Base-by-base conservation (phyloP, 2,888 invertebrate genomes). In the Acronicta psi region DNA sequence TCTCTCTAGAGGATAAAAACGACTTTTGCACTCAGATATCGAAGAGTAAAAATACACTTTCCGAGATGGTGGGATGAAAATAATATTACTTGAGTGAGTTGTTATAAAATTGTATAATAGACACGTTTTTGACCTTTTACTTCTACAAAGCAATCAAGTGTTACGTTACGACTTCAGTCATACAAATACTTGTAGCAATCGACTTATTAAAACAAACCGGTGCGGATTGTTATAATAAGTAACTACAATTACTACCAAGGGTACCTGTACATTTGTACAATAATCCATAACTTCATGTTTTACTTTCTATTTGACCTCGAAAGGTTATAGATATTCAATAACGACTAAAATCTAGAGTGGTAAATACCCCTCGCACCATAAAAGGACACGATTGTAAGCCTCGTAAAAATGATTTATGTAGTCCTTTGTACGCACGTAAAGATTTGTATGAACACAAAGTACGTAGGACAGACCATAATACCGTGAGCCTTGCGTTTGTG, bases 331-430 rank as follows among this genome's bases (percentile, higher is more conserved):
- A 55, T 64, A 65, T 60, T 69, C 60, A 72, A 75, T 69, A 69
- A 69, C 44, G 25, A 45, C 58, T 54, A 62, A 54, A 68, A 59
- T 61, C 47, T 63, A 67, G 52, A 59, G 60, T 51, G 59, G 45
- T 69, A 71, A 64, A 60, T 58, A 56, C 58, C 55, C 59, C 64
- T 56, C 54, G 58, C 64, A 57, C 64, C 57, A 54, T 70, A 72
- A 72, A 75, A 72, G 75, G 71, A 76, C 72, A 74, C 76, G 75
- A 73, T 73, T 73, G 71, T 78, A 75, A 64, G 75, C 73, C 83
- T 86, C 83, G 77, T 86, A 87, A 87, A 84, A 84, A 80, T 84
- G 82, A 87, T 87, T 87, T 87, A 88, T 85, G 79, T 80, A 76
- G 75, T 80, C 76, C 83, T 82, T 86, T 83, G 81, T 82, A 84